Evolutionary conservation across 1,140 invertebrate genomes (phyloP), one percentile per base, ranked within the genome.

Genomic region (Nautilus pompilius): DNA sequence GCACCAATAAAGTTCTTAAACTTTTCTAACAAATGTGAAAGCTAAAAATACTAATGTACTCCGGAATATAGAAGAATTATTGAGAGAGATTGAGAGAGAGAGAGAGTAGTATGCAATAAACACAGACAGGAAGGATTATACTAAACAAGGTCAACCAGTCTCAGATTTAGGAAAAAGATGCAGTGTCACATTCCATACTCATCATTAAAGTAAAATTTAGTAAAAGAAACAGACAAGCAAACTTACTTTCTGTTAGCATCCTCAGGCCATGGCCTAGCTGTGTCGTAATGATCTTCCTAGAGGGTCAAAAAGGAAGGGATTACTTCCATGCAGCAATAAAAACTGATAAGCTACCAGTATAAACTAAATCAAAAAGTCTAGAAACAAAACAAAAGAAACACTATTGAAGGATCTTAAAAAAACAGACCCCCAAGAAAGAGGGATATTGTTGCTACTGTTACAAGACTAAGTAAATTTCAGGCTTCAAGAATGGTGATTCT

Each of bases 201-300:
- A 57, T 10, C 32, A 62, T 5, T 26, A 17, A 53, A 61, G 17
- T 20, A 26, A 62, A 34, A 22, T 20, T 26, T 15, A 33, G 5
- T 33, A 36, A 55, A 62, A 0, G 3, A 28, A 62, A 55, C 5
- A 62, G 15, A 36, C 17, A 33, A 5, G 30, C 30, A 56, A 28
- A 69, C 75, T 72, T 66, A 75, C 73, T 77, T 74, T 54, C 73
- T 70, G 26, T 67, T 29, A 49, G 72, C 68, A 49, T 76, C 70
- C 0, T 76, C 72, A 20, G 68, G 62, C 73, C 71, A 77, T 0
- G 70, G 68, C 45, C 66, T 67, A 2, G 82, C 83, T 48, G 83
- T 78, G 60, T 84, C 81, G 63, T 78, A 83, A 24, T 76, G 74
- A 53, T 82, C 78, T 17, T 81, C 78, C 78, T 82, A 65, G n/a